Evolutionary conservation across 37 sponge, comb jelly and placozoan genomes (phyloP), one percentile per base, ranked within the genome.

Genomic region (Mnemiopsis leidyi): DNA sequence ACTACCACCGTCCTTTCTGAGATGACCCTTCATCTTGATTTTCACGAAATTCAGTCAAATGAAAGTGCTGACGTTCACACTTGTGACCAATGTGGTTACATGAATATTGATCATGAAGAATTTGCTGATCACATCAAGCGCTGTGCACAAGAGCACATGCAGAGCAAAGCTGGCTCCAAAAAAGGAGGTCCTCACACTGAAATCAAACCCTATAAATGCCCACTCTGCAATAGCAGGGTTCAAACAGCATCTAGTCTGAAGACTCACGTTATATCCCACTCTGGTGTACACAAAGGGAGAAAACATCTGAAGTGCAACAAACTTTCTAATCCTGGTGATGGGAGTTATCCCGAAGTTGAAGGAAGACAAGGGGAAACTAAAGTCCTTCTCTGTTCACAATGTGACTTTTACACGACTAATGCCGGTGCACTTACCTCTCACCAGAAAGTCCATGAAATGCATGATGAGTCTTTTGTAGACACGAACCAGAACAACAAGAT

Each of bases 51-150:
- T n/a, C 90, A 85, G 61, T 85, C 90, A 0, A 85, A 85, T 33
- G 90, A 85, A 26, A 85, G 90, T 85, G 90, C 90, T 18, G 90
- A 85, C 39, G 90, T 85, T 13, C 90, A 85, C 90, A 85, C 61
- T 39, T 85, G 90, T 85, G 28, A 40, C 61, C 40, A 85, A n/a
- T 85, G 90, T 85, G 90, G 90, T 1, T 85, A 85, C 30, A 35
- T 85, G 30, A 85, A 38, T 23, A 40, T 85, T 23, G 90, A 85
- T 33, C 40, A 38, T 40, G 90, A 38, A 3, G 40, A 40, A 21
- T 40, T 85, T 25, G 61, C 40, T 23, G 61, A 85, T 18, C 90
- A 85, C 48, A 28, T 85, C 61, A 40, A 40, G 61, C 33, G 36
- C 38, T 77, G 79, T 34, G 32, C 26, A 1, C 32, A 77, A 31